Evolutionary conservation across 2,888 invertebrate species (phyloP).

Genomic region (Drosophila kuntzei): DNA sequence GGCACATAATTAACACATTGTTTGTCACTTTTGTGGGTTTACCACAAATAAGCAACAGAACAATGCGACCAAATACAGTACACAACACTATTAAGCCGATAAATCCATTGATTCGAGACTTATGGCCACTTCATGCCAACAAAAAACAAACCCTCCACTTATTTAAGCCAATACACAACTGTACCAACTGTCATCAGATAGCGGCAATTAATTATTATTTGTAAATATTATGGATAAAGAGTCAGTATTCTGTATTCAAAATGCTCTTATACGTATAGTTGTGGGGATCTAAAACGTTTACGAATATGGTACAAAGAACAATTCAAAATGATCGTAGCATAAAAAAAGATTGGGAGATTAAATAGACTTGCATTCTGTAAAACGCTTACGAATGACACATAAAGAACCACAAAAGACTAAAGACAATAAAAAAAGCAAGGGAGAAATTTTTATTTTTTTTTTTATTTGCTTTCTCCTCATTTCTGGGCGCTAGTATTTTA

Average conservation of each 20-base stretch:
- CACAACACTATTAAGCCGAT: conserved; percentile 36
- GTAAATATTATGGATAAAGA: not conserved
- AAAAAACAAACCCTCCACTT: not conserved
- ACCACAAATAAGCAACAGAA: conserved; percentile 36
- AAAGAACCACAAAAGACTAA: not conserved
- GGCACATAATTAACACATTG: conserved; percentile 57
- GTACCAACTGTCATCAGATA: conserved; percentile 28
- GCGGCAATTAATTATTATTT: conserved; percentile 8
- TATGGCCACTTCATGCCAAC: conserved; percentile 7
- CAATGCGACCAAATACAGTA: conserved; percentile 9
- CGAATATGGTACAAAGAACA: not conserved
- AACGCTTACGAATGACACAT: not conserved
- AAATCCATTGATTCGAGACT: conserved; percentile 42
- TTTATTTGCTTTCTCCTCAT: no score
- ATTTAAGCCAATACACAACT: conserved; percentile 28
- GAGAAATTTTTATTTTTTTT: no score
- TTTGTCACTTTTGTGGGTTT: conserved; percentile 39
- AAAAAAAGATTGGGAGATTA: not conserved
- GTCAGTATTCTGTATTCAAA: not conserved
- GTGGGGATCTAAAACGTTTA: not conserved
- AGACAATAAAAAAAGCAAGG: no score
- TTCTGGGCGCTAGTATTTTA: no score
- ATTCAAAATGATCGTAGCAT: not conserved
- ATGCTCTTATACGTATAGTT: no score
- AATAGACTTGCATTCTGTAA: not conserved